Evolutionary conservation across 2,113 vertebrate species (phyloP).

Genomic region (Trachemys scripta): DNA sequence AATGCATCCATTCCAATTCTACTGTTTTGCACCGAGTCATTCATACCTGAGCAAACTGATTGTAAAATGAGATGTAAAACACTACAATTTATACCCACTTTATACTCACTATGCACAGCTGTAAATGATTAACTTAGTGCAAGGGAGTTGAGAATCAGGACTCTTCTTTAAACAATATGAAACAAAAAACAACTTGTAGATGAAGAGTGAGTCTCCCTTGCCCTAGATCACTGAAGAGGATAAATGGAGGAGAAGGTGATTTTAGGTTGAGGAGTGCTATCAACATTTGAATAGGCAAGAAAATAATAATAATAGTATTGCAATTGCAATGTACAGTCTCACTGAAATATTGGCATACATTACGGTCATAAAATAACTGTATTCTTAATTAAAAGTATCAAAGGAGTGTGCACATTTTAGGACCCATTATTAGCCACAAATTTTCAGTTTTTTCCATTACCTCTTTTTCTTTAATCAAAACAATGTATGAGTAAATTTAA

Average conservation of each 20-base stretch:
- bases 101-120: not conserved
- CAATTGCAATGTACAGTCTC: not conserved
- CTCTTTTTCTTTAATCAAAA: not conserved
- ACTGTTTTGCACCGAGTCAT: not conserved
- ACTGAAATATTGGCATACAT: not conserved
- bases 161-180: not conserved
- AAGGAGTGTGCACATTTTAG: not conserved
- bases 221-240: not conserved
- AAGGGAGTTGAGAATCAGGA: not conserved
- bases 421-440: not conserved
- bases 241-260: not conserved
- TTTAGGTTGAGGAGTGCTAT: not conserved
- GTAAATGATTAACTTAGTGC: not conserved
- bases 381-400: not conserved
- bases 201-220: not conserved
- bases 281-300: not conserved
- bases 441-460: not conserved
- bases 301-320: not conserved
- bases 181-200: not conserved
- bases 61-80: not conserved
- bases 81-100: not conserved
- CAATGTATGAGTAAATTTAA: not conserved
- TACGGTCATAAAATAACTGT: not conserved
- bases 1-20: fast-evolving
- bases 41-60: not conserved